Percentiles rank a stretch among this genome's conserved stretches.
Conservation (phyloP, 2,888 invertebrate genomes). For the Brassicogethes aeneus region DNA sequence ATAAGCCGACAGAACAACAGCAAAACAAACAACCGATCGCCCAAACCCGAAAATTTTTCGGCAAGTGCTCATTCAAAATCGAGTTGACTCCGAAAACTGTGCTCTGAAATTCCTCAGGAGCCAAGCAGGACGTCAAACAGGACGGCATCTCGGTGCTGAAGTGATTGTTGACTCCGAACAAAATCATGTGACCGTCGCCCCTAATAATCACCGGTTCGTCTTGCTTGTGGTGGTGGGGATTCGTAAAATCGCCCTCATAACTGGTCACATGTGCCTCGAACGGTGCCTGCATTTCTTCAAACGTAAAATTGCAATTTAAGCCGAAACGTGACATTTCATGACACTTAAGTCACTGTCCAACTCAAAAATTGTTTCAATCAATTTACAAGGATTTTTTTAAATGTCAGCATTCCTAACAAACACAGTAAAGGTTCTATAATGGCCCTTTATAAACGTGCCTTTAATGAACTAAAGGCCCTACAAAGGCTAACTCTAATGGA, state of each 20-base stretch:
- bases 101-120: slow-evolving; percentile 27
- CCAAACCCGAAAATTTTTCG: slow-evolving; percentile 20
- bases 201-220: slow-evolving; percentile 20
- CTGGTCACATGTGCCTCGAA: not conserved
- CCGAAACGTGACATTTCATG: too few relatives aligned
- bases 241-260: not conserved
- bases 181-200: slow-evolving; percentile 24
- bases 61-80: slow-evolving; percentile 16
- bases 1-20: slow-evolving; percentile 26
- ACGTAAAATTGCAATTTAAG: too few relatives aligned
- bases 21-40: slow-evolving; percentile 23
- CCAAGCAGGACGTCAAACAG: slow-evolving; percentile 20
- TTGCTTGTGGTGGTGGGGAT: not conserved
- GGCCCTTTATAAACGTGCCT: too few relatives aligned
- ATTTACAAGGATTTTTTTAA: too few relatives aligned
- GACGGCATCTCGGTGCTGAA: slow-evolving; percentile 23
- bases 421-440: too few relatives aligned
- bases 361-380: too few relatives aligned
- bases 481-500: too few relatives aligned
- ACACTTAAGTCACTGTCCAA: too few relatives aligned
- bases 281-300: too few relatives aligned
- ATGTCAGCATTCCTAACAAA: too few relatives aligned
- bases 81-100: slow-evolving; percentile 24
- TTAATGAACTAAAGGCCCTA: too few relatives aligned
- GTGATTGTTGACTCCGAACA: slow-evolving; percentile 26